phyloP scores from a whole-genome alignment of 1,140 invertebrate genomes.

The Conopomorpha cramerella region DNA sequence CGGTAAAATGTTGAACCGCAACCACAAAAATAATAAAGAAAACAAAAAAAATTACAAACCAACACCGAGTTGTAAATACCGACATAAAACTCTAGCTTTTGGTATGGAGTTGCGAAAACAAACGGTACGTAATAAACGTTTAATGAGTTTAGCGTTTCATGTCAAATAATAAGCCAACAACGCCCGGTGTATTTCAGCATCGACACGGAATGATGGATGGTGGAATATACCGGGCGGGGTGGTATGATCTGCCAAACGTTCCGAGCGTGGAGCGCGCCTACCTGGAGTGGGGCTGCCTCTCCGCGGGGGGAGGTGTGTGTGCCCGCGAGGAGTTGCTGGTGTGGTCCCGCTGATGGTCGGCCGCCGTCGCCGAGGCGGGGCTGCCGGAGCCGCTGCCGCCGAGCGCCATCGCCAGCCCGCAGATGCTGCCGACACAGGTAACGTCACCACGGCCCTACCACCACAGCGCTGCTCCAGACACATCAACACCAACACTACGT shows the following conservation, averaged over 20 bases:
- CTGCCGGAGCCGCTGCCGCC: slow-evolving; percentile 48
- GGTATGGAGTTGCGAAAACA: background rate
- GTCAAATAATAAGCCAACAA: no score
- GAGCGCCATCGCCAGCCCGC: slow-evolving; percentile 56
- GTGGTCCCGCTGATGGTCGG: slow-evolving; percentile 29
- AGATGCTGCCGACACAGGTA: slow-evolving; percentile 60
- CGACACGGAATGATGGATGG: no score
- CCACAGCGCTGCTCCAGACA: slow-evolving; percentile 10
- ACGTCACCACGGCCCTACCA: slow-evolving; percentile 52
- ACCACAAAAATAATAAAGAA: slow-evolving; percentile 9
- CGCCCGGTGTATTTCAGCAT: no score
- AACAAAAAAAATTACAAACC: slow-evolving; percentile 12
- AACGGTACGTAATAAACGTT: slow-evolving; percentile 1
- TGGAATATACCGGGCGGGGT: no score
- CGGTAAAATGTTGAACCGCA: slow-evolving; percentile 12
- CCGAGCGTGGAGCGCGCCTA: slow-evolving; percentile 48
- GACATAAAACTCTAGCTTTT: slow-evolving; percentile 14
- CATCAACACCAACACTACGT: slow-evolving; percentile 3
- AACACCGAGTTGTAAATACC: slow-evolving; percentile 11
- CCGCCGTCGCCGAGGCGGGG: no score
- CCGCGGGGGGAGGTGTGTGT: slow-evolving; percentile 36
- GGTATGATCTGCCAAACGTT: slow-evolving; percentile 50
- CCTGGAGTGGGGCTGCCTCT: slow-evolving; percentile 48
- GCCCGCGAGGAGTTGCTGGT: slow-evolving; percentile 38
- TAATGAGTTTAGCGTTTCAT: no score